Conservation (phyloP, 2,797 vertebrate species). For the Onychomys leucogaster region DNA sequence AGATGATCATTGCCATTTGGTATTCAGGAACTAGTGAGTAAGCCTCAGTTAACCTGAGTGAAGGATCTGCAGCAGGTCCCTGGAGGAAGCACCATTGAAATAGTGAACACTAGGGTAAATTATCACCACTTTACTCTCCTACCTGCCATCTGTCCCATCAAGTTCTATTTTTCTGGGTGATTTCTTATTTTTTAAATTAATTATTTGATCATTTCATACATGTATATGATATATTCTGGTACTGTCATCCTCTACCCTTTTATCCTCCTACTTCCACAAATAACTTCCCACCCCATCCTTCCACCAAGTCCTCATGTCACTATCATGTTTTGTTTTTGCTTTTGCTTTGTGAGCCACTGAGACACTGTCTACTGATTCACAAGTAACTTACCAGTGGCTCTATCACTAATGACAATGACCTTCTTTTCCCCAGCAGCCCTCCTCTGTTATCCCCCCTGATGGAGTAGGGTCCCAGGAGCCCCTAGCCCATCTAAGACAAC, state of each 20-base stretch:
- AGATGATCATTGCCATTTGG: not conserved
- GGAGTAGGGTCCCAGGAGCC: not conserved
- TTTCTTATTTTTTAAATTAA: not conserved
- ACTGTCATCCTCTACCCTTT: not conserved
- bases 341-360: not conserved
- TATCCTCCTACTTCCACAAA: not conserved
- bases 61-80: not conserved
- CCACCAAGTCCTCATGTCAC: not conserved
- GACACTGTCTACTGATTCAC: not conserved
- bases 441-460: not conserved
- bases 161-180: not conserved
- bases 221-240: not conserved
- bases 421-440: not conserved
- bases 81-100: not conserved
- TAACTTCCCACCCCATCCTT: not conserved
- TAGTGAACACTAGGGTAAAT: not conserved
- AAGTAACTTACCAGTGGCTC: not conserved
- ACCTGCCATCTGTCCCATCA: not conserved
- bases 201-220: not conserved
- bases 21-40: not conserved
- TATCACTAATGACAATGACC: not conserved
- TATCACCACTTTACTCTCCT: not conserved
- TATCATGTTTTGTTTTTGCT: not conserved
- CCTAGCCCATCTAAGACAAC: too few relatives aligned
- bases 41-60: not conserved